Base-by-base conservation (phyloP, 2,888 invertebrate genomes). In the Drosophila flavopinicola region DNA sequence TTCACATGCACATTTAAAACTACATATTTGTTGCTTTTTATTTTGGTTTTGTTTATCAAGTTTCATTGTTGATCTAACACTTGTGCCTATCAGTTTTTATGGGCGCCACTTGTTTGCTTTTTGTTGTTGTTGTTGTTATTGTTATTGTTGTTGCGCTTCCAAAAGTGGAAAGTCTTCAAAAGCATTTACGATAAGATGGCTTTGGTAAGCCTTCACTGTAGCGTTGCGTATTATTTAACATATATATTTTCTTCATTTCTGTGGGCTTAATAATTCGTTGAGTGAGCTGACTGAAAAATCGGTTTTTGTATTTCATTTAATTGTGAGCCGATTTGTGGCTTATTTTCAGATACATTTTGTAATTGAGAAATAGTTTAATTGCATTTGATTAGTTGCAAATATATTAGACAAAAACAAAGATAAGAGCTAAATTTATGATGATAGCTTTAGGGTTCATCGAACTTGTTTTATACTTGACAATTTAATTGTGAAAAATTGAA, bases 41-140 rank as follows among this genome's bases (percentile, higher is more conserved):
- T 33, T 35, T 32, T 32, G 35, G 5, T 47, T 20, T 37, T 66
- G 35, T 48, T 17, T 24, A 52, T 56, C 7, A 37, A 56, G 47
- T 61, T 66, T 52, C 29, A 45, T 66, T 72, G 67, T 63, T 72
- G 57, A 57, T 63, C 29, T 35, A 44, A 72, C 73, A 67, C 63
- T 71, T 53, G 45, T 15, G 30, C 32, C 61, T 42, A 63, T 71
- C 48, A 33, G 32, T 27, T 72, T 70, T 72, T 72, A 67, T 57
- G 53, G 53, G 63, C 73, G 73, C 73, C 63, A 67, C 73, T 67
- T 69, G 69, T 54, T 52, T 20, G 20, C 20, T 20, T 20, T 20
- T 56, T 37, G 24, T 63, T 11, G n/a, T 41, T 17, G 45, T 42
- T 37, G 5, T 30, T 11, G 33, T 3, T 20, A 4, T 11, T 2